phyloP scores from a whole-genome alignment of 2,797 vertebrate species.

The Lerista edwardsae region DNA sequence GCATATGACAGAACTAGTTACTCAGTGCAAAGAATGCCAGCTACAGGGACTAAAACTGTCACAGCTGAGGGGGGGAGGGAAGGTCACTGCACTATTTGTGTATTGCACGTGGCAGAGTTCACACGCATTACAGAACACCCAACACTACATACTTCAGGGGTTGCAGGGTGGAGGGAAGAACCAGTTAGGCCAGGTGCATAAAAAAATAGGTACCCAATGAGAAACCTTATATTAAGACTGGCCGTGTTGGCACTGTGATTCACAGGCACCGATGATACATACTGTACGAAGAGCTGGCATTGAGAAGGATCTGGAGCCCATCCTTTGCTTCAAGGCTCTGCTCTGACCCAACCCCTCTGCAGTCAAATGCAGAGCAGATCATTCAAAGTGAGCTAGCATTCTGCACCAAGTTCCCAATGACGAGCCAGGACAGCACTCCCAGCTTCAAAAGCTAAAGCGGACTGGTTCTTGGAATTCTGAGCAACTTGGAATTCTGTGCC shows the following conservation, averaged over 20 bases:
- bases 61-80: neutral
- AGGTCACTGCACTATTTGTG: neutral
- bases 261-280: neutral
- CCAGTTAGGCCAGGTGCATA: neutral
- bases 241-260: neutral
- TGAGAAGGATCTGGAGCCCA: neutral
- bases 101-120: neutral
- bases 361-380: neutral
- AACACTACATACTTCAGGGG: neutral
- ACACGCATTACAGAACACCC: neutral
- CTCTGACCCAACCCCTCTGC: neutral
- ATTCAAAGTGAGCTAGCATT: neutral
- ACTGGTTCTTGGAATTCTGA: neutral
- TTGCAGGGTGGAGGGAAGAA: neutral
- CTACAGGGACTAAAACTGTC: neutral
- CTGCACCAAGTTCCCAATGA: neutral
- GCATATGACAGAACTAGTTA: neutral
- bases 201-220: neutral
- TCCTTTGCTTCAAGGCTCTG: neutral
- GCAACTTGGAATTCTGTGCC: neutral
- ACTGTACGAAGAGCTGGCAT: neutral
- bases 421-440: neutral
- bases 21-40: neutral
- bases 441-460: neutral
- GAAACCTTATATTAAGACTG: neutral